Evolutionary conservation across 2,113 vertebrate species (phyloP).

Genomic region (Callorhinus ursinus): DNA sequence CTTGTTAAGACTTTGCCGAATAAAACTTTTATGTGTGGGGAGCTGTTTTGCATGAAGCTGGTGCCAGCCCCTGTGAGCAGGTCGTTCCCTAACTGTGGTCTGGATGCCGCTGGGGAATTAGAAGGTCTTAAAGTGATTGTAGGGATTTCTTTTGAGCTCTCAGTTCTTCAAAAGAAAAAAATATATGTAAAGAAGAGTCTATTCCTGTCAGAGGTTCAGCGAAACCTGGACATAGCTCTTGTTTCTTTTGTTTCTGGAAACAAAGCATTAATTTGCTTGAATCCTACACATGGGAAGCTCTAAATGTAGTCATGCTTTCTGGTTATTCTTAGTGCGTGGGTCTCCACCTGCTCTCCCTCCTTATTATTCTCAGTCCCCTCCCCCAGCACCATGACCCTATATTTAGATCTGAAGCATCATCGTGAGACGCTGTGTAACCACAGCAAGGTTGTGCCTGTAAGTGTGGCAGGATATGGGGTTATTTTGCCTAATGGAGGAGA

Average conservation of each 20-base stretch:
- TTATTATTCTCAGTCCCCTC: not conserved
- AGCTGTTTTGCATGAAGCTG: not conserved
- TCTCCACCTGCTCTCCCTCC: not conserved
- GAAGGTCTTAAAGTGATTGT: not conserved
- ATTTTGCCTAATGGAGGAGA: slow-evolving; percentile 8
- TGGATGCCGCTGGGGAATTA: not conserved
- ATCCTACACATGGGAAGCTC: not conserved
- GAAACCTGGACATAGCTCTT: not conserved
- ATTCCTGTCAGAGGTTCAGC: slow-evolving; percentile 40
- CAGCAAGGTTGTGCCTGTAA: slow-evolving; percentile 28
- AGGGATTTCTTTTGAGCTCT: slow-evolving; percentile 56
- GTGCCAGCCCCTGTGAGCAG: not conserved
- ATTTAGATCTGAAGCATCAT: slow-evolving; percentile 67
- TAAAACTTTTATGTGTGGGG: not conserved
- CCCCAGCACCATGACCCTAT: not conserved
- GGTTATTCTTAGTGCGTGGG: slow-evolving; percentile 61
- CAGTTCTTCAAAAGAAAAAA: slow-evolving; percentile 40
- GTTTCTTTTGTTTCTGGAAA: slow-evolving; percentile 72
- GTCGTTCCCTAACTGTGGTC: not conserved
- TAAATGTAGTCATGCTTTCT: not conserved
- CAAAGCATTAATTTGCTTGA: slow-evolving; percentile 60
- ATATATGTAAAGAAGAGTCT: not conserved
- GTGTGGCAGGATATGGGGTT: not conserved
- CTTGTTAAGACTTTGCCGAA: not conserved
- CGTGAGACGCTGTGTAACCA: slow-evolving; percentile 17